A percentile compares a stretch with the other conserved stretches of the same genome.
Evolutionary conservation across 2,888 invertebrate genomes (phyloP).

Genomic region (Acanthosepion esculentum): DNA sequence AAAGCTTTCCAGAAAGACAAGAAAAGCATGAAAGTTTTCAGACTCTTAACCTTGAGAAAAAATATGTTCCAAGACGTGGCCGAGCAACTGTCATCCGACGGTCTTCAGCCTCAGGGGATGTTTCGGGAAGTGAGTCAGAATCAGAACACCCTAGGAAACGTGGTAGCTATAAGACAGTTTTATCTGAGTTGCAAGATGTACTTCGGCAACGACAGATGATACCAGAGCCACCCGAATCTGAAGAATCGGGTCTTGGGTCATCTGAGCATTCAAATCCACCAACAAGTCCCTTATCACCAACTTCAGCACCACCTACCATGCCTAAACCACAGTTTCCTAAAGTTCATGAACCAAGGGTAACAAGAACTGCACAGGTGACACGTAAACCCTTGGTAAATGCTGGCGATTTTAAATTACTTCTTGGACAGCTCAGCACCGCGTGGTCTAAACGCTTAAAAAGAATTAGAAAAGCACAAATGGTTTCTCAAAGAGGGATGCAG

Average conservation of each 20-base stretch:
- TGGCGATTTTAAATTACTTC: conserved; percentile 17
- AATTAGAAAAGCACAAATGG: conserved; percentile 3
- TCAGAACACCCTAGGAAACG: neutral
- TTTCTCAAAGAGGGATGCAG: conserved; percentile 38
- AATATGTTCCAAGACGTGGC: neutral
- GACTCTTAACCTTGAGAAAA: neutral
- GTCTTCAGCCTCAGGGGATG: neutral
- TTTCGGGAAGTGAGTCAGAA: conserved; percentile 6
- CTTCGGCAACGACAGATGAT: neutral
- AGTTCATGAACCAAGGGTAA: neutral
- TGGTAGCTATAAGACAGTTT: neutral
- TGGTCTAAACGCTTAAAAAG: neutral
- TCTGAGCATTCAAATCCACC: neutral
- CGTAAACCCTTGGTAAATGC: conserved; percentile 35
- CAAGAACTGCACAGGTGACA: neutral
- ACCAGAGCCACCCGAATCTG: neutral
- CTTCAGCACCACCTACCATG: neutral
- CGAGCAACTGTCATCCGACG: neutral
- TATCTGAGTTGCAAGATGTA: neutral
- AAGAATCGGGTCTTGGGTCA: conserved; percentile 34
- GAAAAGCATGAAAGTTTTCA: neutral
- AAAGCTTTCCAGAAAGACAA: neutral
- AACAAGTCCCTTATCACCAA: neutral
- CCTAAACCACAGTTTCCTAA: conserved; percentile 14
- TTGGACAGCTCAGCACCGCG: conserved; percentile 23